These are phyloP conservation scores for Casuarius casuarius DNA, from an alignment of 2,113 vertebrate species.

Conservation along the genomic window DNA sequence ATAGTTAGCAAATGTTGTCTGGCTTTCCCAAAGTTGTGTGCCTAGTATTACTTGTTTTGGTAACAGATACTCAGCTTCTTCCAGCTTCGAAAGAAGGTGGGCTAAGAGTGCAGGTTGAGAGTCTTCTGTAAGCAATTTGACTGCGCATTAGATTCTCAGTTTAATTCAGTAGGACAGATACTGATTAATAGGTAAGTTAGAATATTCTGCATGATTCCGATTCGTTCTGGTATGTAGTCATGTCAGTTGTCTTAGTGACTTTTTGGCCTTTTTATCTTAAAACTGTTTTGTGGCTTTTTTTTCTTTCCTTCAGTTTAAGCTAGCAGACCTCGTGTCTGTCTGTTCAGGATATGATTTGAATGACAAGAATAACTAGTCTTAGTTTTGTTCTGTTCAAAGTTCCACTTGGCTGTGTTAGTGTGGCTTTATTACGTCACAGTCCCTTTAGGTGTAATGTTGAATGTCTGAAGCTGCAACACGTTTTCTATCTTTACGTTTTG, in stretches of 20 bases:
- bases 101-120: not conserved
- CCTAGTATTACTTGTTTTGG: not conserved
- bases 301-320: not conserved
- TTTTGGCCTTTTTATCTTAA: not conserved
- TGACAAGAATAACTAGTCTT: not conserved
- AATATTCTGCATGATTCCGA: not conserved
- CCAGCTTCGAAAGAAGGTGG: not conserved
- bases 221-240: not conserved
- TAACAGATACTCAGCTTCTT: not conserved
- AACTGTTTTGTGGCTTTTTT: no score
- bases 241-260: not conserved
- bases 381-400: not conserved
- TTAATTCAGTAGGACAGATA: not conserved
- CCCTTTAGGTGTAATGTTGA: not conserved
- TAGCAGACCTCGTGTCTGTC: not conserved
- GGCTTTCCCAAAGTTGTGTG: not conserved
- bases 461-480: not conserved
- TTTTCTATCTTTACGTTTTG: not conserved
- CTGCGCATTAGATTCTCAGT: not conserved
- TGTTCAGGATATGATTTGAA: not conserved
- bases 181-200: not conserved
- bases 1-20: not conserved
- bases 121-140: not conserved
- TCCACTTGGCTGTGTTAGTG: not conserved
- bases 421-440: not conserved